Conservation (phyloP, 2,797 vertebrate genomes). For the Pseudochirops corinnae region DNA sequence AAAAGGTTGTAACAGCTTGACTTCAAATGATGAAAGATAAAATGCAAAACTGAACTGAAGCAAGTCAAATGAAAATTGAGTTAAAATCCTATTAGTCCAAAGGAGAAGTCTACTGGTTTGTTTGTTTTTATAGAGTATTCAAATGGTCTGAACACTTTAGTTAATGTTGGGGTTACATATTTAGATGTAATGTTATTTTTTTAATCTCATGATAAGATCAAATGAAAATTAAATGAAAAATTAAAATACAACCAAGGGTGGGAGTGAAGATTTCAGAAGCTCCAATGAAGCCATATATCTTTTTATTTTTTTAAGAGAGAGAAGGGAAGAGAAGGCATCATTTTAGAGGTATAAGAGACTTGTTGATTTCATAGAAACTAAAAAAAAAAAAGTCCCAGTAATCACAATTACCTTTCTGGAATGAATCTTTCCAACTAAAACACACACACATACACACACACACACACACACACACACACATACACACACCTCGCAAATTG, state of each 20-base stretch:
- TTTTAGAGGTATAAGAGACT: constrained; percentile 11
- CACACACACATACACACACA: too few relatives aligned
- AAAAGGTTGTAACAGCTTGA: background rate
- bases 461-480: too few relatives aligned
- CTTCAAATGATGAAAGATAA: background rate
- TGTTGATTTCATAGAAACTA: background rate
- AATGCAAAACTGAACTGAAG: background rate
- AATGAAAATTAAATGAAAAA: constrained; percentile 38
- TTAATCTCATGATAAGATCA: background rate
- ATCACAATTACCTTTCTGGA: constrained; percentile 25
- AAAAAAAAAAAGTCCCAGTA: background rate
- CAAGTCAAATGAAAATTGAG: background rate
- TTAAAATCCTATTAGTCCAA: background rate
- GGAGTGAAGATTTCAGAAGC: constrained; percentile 26
- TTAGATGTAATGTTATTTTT: background rate
- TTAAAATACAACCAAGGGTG: background rate
- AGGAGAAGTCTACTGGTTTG: background rate
- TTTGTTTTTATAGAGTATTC: background rate
- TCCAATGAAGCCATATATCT: constrained; percentile 50
- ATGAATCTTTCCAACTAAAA: background rate
- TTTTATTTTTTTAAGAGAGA: constrained; percentile 26
- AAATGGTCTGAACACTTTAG: background rate
- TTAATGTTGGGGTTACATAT: constrained; percentile 13
- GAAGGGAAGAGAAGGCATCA: background rate
- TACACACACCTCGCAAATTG: too few relatives aligned